Percentiles rank a stretch among this genome's conserved stretches.
Conservation (phyloP, 2,797 vertebrate genomes). For the Tokudaia muenninki region DNA sequence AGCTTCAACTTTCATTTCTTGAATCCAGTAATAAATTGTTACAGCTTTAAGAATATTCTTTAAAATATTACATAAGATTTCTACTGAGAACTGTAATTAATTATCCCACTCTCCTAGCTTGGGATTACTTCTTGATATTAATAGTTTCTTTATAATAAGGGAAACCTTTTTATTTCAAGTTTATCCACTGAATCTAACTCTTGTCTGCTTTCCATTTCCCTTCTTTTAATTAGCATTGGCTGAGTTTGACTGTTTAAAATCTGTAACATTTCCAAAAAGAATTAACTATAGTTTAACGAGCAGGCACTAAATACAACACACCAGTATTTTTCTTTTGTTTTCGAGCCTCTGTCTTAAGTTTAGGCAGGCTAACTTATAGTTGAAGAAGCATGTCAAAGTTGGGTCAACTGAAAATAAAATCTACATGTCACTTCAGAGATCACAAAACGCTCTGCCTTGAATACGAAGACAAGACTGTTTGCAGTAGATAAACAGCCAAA, state of each 20-base stretch:
- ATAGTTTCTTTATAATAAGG: background rate
- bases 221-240: slow-evolving; percentile 17
- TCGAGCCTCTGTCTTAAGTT: slow-evolving; percentile 5
- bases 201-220: slow-evolving; percentile 31
- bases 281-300: slow-evolving; percentile 49
- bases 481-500: slow-evolving; percentile 15
- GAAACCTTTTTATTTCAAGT: slow-evolving; percentile 45
- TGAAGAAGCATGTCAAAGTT: background rate
- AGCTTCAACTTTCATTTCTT: background rate
- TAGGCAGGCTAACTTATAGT: slow-evolving; percentile 7
- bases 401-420: slow-evolving; percentile 58
- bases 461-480: slow-evolving; percentile 14
- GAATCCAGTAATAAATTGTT: background rate
- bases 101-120: background rate
- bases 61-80: slow-evolving; percentile 15
- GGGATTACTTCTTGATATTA: background rate
- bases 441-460: slow-evolving; percentile 10
- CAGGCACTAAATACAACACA: background rate
- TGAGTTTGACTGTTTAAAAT: slow-evolving; percentile 28
- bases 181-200: background rate
- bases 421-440: background rate
- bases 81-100: slow-evolving; percentile 46
- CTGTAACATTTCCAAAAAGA: slow-evolving; percentile 25
- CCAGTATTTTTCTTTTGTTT: slow-evolving; percentile 14
- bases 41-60: background rate